Conservation (phyloP, 2,113 vertebrate species). For the Jacana jacana region DNA sequence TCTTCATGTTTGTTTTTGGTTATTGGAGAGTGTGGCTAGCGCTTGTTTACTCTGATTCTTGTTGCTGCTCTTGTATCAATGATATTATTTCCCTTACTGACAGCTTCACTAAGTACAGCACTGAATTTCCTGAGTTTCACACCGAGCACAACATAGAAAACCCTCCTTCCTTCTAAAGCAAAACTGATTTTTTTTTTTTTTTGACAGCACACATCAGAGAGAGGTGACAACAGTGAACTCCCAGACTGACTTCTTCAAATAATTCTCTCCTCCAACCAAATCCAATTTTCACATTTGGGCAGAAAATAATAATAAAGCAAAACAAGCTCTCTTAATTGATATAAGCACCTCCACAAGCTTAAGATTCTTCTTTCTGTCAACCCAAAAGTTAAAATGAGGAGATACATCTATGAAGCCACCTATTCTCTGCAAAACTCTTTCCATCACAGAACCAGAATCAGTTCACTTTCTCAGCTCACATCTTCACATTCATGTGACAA, state of each 20-base stretch:
- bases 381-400: background rate
- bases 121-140: background rate
- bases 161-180: background rate
- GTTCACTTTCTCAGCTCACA: background rate
- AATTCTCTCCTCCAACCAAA: background rate
- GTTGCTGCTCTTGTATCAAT: background rate
- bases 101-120: background rate
- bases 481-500: background rate
- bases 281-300: background rate
- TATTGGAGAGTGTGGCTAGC: background rate
- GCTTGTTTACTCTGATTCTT: background rate
- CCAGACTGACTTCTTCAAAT: background rate
- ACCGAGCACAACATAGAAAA: background rate
- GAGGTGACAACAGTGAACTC: background rate
- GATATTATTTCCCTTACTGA: background rate
- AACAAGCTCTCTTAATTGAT: background rate
- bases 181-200: background rate
- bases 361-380: background rate
- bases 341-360: background rate
- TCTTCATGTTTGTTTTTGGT: background rate
- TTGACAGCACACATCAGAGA: background rate
- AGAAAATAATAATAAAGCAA: background rate
- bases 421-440: background rate
- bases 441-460: background rate
- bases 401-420: background rate